Base-by-base conservation (phyloP, 2,888 invertebrate species). In the Monochamus alternatus region DNA sequence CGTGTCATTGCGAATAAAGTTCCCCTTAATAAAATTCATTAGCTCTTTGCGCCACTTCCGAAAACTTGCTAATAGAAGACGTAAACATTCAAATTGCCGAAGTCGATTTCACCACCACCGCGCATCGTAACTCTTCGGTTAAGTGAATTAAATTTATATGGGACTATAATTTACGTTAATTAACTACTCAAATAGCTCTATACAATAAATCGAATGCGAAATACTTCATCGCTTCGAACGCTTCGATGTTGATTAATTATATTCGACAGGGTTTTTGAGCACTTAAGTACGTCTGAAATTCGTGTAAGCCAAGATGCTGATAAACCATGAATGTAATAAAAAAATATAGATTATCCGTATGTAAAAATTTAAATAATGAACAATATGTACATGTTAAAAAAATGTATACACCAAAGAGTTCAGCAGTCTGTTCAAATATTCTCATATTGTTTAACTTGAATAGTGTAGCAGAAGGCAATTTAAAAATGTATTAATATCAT, bases 81-180 rank as follows among this genome's bases (percentile, higher is more conserved):
- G 55, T 55, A 55, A 55, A 55, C 55, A 55, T n/a, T 55, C 31
- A 52, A 66, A 52, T 55, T 55, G 31, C 32, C 8, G 52, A 66
- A 66, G 14, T 66, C 31, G 1, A 66, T 66, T 65, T 52, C 31
- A 32, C 30, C 30, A 4, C 52, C 32, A 8, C 52, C 52, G 9
- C 44, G 52, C 66, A 9, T 44, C 38, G 31, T n/a, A 14, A 32
- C 66, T 66, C 65, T 32, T 38, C n/a, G 66, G 66, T 52, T 66
- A 31, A 47, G 52, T 9, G 66, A 52, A 66, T 66, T 66, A 52
- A 66, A 66, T 66, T 51, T 66, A 66, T 66, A 66, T 38, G 12
- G 12, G 51, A 38, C 66, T 66, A 66, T 66, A 66, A 44, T 66
- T 66, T 52, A 66, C 66, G 51, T 66, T 44, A 66, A 66, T 66